Conservation (phyloP, 2,113 vertebrate genomes). For the Cryptomyrus ogoouensis region DNA sequence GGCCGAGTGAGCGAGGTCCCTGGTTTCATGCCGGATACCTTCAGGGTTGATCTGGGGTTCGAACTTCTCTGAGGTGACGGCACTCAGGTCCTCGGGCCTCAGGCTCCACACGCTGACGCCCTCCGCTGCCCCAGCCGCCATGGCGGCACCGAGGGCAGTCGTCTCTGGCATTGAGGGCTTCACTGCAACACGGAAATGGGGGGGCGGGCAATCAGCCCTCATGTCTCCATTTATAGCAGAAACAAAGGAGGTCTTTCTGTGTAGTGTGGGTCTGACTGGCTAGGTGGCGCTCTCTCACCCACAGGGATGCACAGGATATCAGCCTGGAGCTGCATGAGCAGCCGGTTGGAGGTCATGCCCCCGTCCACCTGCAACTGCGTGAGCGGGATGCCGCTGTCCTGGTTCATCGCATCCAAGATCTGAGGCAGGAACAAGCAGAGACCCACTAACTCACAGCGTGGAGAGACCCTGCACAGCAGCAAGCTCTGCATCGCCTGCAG, state of each 20-base stretch:
- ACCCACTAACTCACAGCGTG: neutral
- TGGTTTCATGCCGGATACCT: slow-evolving; percentile 53
- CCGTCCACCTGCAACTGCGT: slow-evolving; percentile 83
- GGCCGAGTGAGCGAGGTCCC: neutral
- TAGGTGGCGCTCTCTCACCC: slow-evolving; percentile 58
- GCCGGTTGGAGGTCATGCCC: slow-evolving; percentile 85
- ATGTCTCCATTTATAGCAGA: neutral
- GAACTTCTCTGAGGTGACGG: slow-evolving; percentile 74
- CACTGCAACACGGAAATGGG: slow-evolving; percentile 55
- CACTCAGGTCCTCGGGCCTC: slow-evolving; percentile 66
- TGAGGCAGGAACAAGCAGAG: slow-evolving; percentile 37
- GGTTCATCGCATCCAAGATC: slow-evolving; percentile 96
- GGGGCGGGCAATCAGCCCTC: neutral
- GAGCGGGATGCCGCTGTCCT: slow-evolving; percentile 84
- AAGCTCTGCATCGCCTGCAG: neutral
- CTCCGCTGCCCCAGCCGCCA: slow-evolving; percentile 90
- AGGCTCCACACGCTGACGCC: slow-evolving; percentile 88
- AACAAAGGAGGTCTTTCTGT: neutral
- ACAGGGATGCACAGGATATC: slow-evolving; percentile 91
- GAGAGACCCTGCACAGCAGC: neutral
- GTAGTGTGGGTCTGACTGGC: neutral
- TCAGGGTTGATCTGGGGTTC: slow-evolving; percentile 86
- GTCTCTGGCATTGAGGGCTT: slow-evolving; percentile 91
- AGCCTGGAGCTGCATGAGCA: slow-evolving; percentile 90
- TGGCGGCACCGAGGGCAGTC: slow-evolving; percentile 87